Conservation (phyloP, 2,888 invertebrate species). For the Ectobius pallidus region DNA sequence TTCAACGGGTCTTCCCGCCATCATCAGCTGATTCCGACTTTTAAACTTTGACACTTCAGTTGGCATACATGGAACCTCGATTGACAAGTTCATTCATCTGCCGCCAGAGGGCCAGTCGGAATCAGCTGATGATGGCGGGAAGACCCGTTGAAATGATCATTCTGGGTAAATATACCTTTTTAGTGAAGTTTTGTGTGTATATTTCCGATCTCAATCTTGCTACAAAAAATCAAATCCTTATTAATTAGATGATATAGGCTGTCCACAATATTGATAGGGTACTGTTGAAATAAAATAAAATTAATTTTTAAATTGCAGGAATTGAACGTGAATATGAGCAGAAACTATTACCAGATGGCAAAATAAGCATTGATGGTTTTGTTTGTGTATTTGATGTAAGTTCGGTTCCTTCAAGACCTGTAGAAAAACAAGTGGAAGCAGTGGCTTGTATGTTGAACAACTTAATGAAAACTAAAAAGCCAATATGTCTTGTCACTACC, state of each 20-base stretch:
- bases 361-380: constrained; percentile 92
- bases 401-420: constrained; percentile 85
- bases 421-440: constrained; percentile 91
- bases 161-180: too few relatives aligned
- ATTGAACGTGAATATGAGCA: constrained; percentile 98
- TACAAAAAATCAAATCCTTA: constrained; percentile 15
- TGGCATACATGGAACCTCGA: too few relatives aligned
- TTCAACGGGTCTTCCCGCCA: too few relatives aligned
- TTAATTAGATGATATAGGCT: too few relatives aligned
- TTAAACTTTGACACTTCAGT: too few relatives aligned
- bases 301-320: constrained; percentile 56
- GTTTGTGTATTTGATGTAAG: constrained; percentile 96
- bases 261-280: background rate
- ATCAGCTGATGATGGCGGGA: too few relatives aligned
- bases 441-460: constrained; percentile 84
- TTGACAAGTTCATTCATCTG: too few relatives aligned
- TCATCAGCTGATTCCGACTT: too few relatives aligned
- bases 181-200: too few relatives aligned
- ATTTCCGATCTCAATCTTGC: too few relatives aligned
- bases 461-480: constrained; percentile 92
- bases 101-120: too few relatives aligned
- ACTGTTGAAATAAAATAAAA: background rate
- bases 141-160: too few relatives aligned
- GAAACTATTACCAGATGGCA: constrained; percentile 89
- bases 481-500: constrained; percentile 91